Evolutionary conservation across 2,797 vertebrate species (phyloP).

Genomic region (Sardinella longiceps): DNA sequence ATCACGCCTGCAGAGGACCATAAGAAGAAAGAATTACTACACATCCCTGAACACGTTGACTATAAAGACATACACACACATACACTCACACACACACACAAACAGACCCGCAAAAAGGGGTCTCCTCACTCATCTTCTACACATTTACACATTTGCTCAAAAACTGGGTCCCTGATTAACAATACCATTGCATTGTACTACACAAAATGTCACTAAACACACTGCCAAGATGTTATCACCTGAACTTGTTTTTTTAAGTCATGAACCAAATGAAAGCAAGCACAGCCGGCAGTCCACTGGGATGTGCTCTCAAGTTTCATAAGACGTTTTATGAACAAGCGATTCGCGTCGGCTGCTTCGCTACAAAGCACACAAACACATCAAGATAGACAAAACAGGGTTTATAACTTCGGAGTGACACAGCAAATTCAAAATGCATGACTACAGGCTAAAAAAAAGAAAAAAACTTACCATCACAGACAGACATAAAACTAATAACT

Average conservation of each 20-base stretch:
- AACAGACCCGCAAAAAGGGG: slow-evolving; percentile 75
- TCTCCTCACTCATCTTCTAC: slow-evolving; percentile 84
- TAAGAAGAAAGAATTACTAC: slow-evolving; percentile 54
- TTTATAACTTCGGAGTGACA: slow-evolving; percentile 96
- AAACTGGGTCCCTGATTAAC: slow-evolving; percentile 56
- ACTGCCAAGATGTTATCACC: slow-evolving; percentile 99
- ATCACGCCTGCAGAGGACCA: slow-evolving; percentile 95
- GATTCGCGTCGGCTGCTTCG: slow-evolving; percentile 99
- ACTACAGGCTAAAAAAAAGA: slow-evolving; percentile 68
- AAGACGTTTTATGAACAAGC: slow-evolving; percentile 99
- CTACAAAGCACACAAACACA: slow-evolving; percentile 99
- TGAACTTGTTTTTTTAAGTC: slow-evolving; percentile 99
- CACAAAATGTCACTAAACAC: slow-evolving; percentile 97
- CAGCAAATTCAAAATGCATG: slow-evolving; percentile 95
- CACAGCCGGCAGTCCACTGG: slow-evolving; percentile 99
- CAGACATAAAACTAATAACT: slow-evolving; percentile 63
- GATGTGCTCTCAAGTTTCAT: slow-evolving; percentile 99
- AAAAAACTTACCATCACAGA: slow-evolving; percentile 90
- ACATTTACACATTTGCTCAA: slow-evolving; percentile 63
- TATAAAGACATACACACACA: slow-evolving; percentile 66
- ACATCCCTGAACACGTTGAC: neutral
- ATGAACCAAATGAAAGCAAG: slow-evolving; percentile 99
- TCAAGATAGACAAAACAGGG: slow-evolving; percentile 99
- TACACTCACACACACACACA: slow-evolving; percentile 60
- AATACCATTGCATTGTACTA: slow-evolving; percentile 69